Percentiles rank a stretch among this genome's conserved stretches.
phyloP scores from a whole-genome alignment of 2,888 invertebrate genomes.

The Amphipyra tragopoginis region DNA sequence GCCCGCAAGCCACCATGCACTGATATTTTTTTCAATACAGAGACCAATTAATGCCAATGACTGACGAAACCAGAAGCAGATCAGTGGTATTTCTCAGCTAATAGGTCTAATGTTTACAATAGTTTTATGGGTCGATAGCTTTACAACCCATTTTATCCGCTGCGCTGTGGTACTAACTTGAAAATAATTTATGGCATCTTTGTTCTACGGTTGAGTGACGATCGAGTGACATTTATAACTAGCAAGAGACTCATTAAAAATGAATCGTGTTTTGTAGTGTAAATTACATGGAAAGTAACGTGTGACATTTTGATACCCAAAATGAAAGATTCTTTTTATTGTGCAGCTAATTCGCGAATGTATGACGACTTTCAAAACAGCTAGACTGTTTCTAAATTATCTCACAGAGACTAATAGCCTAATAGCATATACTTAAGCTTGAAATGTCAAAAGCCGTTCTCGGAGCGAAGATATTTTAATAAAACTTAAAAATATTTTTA shows the following conservation, averaged over 20 bases:
- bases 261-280: constrained; percentile 7
- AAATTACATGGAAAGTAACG: not conserved
- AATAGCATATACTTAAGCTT: not conserved
- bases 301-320: not conserved
- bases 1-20: constrained; percentile 76
- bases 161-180: constrained; percentile 21
- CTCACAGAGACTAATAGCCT: constrained; percentile 18
- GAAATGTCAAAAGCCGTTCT: constrained; percentile 34
- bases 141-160: constrained; percentile 50
- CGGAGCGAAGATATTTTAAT: constrained; percentile 5
- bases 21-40: constrained; percentile 80
- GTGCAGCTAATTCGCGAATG: constrained; percentile 12
- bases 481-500: constrained; percentile 31
- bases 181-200: constrained; percentile 38
- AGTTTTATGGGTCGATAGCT: constrained; percentile 60
- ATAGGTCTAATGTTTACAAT: constrained; percentile 70
- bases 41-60: constrained; percentile 84
- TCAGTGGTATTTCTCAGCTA: constrained; percentile 74
- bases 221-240: constrained; percentile 32
- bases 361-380: constrained; percentile 35
- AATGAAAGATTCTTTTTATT: not conserved
- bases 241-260: constrained; percentile 8
- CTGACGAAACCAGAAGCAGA: constrained; percentile 82
- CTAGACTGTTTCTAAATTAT: constrained; percentile 12
- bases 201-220: constrained; percentile 21